Percentiles rank a stretch among this genome's conserved stretches.
Conservation (phyloP, 1,140 invertebrate species). For the Drosophila obscura region DNA sequence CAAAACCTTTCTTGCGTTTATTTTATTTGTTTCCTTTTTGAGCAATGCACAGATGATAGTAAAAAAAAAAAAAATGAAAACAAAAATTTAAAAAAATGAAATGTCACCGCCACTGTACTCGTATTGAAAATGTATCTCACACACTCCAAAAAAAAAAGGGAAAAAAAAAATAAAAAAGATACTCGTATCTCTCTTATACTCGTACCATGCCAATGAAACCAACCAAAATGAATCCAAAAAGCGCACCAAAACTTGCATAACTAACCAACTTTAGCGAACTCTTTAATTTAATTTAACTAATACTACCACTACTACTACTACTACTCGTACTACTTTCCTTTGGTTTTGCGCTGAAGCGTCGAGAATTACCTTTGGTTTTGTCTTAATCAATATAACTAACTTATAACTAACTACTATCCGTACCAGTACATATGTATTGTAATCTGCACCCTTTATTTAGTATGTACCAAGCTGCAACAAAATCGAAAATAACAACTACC, state of each 20-base stretch:
- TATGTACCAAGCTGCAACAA: conserved; percentile 74
- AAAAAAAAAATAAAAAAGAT: conserved; percentile 39
- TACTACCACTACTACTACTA: conserved; percentile 1
- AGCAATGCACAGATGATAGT: conserved; percentile 66
- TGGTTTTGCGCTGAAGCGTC: conserved; percentile 44
- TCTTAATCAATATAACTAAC: conserved; percentile 38
- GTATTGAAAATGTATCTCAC: conserved; percentile 72
- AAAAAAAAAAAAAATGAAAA: conserved; percentile 27
- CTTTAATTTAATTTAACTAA: conserved; percentile 34
- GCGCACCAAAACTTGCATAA: conserved; percentile 53
- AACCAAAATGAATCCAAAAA: conserved; percentile 18
- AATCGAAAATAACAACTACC: conserved; percentile 46
- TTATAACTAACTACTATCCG: conserved; percentile 38
- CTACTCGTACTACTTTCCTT: conserved; percentile 31
- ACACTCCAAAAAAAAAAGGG: conserved; percentile 50
- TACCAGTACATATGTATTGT: conserved; percentile 65
- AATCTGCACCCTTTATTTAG: conserved; percentile 78
- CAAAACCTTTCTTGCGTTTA: not conserved
- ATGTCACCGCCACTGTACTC: conserved; percentile 69
- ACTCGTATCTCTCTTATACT: conserved; percentile 53
- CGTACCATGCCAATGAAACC: conserved; percentile 52
- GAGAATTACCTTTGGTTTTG: conserved; percentile 34
- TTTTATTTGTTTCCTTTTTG: conserved; percentile 32
- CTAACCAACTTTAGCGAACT: conserved; percentile 42
- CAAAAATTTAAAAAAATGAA: conserved; percentile 17